Evolutionary conservation across 2,113 vertebrate species (phyloP), one percentile per base, ranked within the genome.

Genomic region (Puntigrus tetrazona): DNA sequence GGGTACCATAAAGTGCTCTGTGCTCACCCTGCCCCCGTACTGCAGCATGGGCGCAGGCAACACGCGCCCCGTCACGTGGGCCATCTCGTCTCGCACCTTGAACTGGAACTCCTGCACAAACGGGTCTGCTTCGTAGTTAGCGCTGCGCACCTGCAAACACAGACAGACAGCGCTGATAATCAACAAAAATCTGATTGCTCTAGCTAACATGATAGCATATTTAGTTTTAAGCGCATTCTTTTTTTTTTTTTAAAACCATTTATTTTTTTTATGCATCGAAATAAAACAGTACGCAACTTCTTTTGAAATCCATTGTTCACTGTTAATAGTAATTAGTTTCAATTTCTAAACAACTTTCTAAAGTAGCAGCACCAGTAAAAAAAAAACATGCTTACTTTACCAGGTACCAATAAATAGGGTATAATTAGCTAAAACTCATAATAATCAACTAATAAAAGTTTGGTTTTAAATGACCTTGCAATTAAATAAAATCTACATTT

Each of bases 51-150:
- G 98, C 84, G 98, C 97, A 36, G 98, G 98, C 89, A 99, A 97
- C 88, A 99, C 98, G 0, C 98, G 96, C 70, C 98, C 98, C 0
- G 97, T 99, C 92, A 99, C 98, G 0, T 99, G 97, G 83, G 98
- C 97, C 98, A 99, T 99, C 94, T 99, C 98, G 90, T 99, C 98
- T 61, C 98, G 95, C 29, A 99, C 98, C 83, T 96, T 97, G 94
- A 99, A 98, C 86, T 98, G 97, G 94, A 99, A 99, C 90, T 99
- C 98, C 91, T 99, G 97, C 65, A 99, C 98, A 82, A 98, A 99
- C 0, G 98, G 97, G 88, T 99, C 98, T 0, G 97, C 96, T 87
- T 99, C 97, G 0, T 99, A 99, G 94, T 98, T 99, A 91, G 98
- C 98, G 90, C 97, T 99, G 92, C 97, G 96, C 91, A 99, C 97